phyloP scores from a whole-genome alignment of 2,888 invertebrate genomes.

The Athalia circularis region DNA sequence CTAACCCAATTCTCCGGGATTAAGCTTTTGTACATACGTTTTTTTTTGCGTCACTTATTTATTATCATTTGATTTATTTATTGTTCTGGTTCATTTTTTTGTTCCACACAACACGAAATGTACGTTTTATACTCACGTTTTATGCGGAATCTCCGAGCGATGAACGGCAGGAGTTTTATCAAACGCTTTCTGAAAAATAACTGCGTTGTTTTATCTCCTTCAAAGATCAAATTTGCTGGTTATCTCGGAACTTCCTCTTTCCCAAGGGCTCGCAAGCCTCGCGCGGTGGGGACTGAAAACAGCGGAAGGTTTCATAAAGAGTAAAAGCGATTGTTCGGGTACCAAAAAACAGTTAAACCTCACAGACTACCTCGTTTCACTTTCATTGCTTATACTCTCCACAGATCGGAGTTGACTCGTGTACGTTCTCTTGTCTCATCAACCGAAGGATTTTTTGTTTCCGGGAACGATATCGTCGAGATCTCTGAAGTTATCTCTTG shows the following conservation, averaged over 20 bases:
- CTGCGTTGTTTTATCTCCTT: conserved; percentile 21
- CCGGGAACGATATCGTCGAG: no score
- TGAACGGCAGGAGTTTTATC: conserved; percentile 4
- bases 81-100: neutral
- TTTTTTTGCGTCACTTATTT: neutral
- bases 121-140: conserved; percentile 31
- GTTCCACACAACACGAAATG: neutral
- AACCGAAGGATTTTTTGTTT: no score
- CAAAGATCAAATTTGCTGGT: conserved; percentile 11
- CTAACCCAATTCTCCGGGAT: conserved; percentile 19
- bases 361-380: neutral
- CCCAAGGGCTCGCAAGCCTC: neutral
- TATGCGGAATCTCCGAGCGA: conserved; percentile 19
- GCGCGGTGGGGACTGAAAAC: neutral
- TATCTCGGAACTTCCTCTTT: neutral
- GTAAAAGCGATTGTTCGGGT: neutral
- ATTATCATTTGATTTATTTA: neutral
- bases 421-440: no score
- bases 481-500: no score
- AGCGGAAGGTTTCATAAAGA: conserved; percentile 9
- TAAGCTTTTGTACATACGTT: neutral
- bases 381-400: neutral
- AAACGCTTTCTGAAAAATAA: conserved; percentile 24
- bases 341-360: neutral
- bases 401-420: no score